Conservation (phyloP, 2,797 vertebrate genomes). For the Sylvia borin region DNA sequence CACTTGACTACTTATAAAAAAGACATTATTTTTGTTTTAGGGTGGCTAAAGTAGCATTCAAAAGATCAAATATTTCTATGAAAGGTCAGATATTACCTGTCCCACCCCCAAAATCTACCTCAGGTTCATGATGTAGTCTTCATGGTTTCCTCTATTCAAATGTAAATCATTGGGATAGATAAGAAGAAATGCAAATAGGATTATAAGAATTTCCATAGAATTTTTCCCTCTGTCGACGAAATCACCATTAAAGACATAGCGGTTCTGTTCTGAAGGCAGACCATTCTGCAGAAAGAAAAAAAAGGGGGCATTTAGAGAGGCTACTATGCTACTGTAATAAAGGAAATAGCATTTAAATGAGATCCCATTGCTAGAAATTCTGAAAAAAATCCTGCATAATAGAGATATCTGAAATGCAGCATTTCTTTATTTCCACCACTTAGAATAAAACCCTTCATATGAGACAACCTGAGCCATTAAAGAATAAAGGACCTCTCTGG, state of each 20-base stretch:
- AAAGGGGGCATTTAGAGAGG: not conserved
- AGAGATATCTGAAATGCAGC: not conserved
- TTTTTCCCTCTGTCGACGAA: conserved; percentile 95
- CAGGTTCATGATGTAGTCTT: conserved; percentile 95
- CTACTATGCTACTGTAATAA: not conserved
- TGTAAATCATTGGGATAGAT: conserved; percentile 91
- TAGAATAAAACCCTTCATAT: not conserved
- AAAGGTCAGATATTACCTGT: not conserved
- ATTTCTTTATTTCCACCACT: not conserved
- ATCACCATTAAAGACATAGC: conserved; percentile 95
- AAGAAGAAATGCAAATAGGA: conserved; percentile 90
- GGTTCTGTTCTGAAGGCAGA: conserved; percentile 88
- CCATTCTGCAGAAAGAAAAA: conserved; percentile 85
- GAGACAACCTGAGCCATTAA: not conserved
- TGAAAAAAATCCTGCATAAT: not conserved
- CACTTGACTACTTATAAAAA: not conserved
- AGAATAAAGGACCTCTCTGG: not conserved
- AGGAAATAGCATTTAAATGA: conserved; percentile 1
- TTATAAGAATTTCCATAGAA: conserved; percentile 90
- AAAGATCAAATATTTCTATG: not conserved
- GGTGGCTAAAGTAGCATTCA: not conserved
- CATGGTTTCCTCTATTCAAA: conserved; percentile 96
- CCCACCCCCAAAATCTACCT: conserved; percentile 73
- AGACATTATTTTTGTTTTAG: not conserved
- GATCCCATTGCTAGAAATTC: not conserved